Percentiles rank a stretch among this genome's conserved stretches.
These are phyloP conservation scores for Troides aeacus DNA, from an alignment of 2,888 invertebrate genomes.

Conservation along the genomic window DNA sequence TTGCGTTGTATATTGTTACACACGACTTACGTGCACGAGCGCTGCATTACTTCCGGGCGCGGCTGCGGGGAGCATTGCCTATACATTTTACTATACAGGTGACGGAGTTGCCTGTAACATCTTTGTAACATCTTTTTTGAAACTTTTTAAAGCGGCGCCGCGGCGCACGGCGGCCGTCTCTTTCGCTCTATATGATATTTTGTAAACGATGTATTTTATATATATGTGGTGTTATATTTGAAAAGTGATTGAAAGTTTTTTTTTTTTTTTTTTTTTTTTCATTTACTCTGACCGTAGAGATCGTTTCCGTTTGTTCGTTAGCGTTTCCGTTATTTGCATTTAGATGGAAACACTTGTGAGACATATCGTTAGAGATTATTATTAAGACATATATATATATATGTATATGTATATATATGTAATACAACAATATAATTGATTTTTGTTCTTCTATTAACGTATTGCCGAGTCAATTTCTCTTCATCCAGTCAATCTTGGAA, in stretches of 20 bases:
- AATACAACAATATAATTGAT: constrained; percentile 38
- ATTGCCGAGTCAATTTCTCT: constrained; percentile 68
- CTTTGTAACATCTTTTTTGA: constrained; percentile 65
- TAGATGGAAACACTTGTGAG: constrained; percentile 68
- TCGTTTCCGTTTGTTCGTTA: constrained; percentile 44
- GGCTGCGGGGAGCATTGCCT: constrained; percentile 4
- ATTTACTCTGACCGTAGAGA: constrained; percentile 46
- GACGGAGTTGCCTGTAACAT: constrained; percentile 15
- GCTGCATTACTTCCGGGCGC: not conserved
- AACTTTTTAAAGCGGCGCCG: constrained; percentile 57
- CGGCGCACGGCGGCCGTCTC: constrained; percentile 43
- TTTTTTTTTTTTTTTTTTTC: constrained; percentile 57
- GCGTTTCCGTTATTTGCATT: constrained; percentile 61
- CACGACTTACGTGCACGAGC: too few relatives aligned
- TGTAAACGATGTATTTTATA: constrained; percentile 77
- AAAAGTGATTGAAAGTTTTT: constrained; percentile 38
- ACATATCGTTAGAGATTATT: constrained; percentile 76
- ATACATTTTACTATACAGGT: constrained; percentile 7
- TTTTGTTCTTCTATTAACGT: constrained; percentile 50
- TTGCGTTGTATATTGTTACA: too few relatives aligned
- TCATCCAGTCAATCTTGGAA: constrained; percentile 64
- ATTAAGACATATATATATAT: constrained; percentile 64
- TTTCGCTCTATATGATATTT: constrained; percentile 63
- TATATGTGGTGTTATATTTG: constrained; percentile 56
- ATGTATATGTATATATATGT: constrained; percentile 44